phyloP scores from a whole-genome alignment of 2,113 vertebrate species.

The Clarias batrachus region DNA sequence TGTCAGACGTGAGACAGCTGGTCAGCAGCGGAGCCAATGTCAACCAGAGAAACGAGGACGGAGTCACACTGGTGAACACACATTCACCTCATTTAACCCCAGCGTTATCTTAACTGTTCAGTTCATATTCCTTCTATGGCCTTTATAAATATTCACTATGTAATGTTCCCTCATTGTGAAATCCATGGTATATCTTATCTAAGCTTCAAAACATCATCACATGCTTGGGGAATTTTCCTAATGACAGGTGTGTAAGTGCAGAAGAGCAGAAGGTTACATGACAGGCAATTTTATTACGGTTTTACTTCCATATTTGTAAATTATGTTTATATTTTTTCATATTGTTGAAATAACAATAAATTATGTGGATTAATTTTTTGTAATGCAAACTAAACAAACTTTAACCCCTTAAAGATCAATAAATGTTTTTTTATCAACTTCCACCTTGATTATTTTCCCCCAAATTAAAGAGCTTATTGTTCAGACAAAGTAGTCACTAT shows the following conservation, averaged over 20 bases:
- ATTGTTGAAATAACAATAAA: background rate
- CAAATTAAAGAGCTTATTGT: no score
- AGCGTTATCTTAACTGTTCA: background rate
- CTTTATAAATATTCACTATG: background rate
- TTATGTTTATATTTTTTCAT: background rate
- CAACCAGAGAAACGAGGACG: conserved; percentile 83
- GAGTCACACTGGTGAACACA: conserved; percentile 83
- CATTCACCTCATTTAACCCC: background rate
- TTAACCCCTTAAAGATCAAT: no score
- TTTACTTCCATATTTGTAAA: background rate
- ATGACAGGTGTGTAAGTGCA: background rate
- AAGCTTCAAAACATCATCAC: background rate
- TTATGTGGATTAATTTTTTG: background rate
- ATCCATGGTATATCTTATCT: background rate
- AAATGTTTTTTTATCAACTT: no score
- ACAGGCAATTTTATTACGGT: background rate
- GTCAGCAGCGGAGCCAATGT: conserved; percentile 75
- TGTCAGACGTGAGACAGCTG: conserved; percentile 83
- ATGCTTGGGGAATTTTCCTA: background rate
- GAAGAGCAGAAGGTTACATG: background rate
- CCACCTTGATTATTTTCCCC: no score
- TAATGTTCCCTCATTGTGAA: background rate
- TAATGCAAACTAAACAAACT: background rate
- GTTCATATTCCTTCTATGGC: background rate
- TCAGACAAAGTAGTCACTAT: no score